phyloP scores from a whole-genome alignment of 2,113 vertebrate genomes.

The Pygoscelis adeliae region DNA sequence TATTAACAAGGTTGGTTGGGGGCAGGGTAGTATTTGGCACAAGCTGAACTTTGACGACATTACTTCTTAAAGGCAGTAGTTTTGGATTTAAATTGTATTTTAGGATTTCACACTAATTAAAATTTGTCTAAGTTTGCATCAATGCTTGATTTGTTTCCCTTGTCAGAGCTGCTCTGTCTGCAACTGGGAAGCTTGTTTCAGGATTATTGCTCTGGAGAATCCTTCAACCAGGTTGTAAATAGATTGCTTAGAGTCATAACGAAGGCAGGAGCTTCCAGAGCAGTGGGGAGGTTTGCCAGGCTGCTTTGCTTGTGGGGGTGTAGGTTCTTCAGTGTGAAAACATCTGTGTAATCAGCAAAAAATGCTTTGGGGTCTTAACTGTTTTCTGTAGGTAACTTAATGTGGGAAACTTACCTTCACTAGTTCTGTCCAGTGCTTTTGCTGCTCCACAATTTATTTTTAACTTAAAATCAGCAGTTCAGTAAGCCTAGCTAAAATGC shows the following conservation, averaged over 20 bases:
- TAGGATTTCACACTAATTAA: neutral
- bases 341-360: neutral
- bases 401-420: neutral
- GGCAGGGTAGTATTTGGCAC: neutral
- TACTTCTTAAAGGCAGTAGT: neutral
- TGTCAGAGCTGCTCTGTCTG: neutral
- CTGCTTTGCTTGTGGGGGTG: fast-evolving
- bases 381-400: neutral
- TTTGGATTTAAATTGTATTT: neutral
- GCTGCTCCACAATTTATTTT: neutral
- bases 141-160: neutral
- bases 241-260: neutral
- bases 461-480: neutral
- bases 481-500: neutral
- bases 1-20: neutral
- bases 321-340: neutral
- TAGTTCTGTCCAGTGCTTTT: neutral
- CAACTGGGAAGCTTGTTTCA: neutral
- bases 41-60: neutral
- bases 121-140: neutral
- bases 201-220: neutral
- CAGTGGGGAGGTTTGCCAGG: neutral
- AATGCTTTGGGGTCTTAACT: neutral
- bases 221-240: neutral
- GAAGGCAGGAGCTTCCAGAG: neutral